Evolutionary conservation across 1,140 invertebrate genomes (phyloP).

Genomic region (Lerema accius): DNA sequence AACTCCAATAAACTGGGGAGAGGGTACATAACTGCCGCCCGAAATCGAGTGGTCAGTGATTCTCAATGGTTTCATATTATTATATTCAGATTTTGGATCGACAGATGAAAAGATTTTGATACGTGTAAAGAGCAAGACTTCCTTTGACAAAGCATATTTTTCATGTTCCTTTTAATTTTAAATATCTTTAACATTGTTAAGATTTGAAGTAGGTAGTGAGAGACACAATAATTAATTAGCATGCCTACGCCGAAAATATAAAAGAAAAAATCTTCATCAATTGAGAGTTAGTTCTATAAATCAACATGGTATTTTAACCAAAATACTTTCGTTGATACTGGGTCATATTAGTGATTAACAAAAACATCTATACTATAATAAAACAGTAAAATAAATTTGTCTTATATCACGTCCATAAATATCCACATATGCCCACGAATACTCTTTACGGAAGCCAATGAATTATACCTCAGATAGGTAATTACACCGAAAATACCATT

Average conservation of each 20-base stretch:
- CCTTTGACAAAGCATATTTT: too few relatives aligned
- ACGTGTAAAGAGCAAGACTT: neutral
- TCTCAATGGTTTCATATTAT: slow-evolving; percentile 26
- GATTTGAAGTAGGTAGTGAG: too few relatives aligned
- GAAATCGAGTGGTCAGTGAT: slow-evolving; percentile 47
- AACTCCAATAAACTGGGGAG: slow-evolving; percentile 65
- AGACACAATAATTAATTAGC: too few relatives aligned
- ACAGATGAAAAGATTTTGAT: neutral
- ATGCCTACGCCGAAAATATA: too few relatives aligned
- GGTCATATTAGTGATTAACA: too few relatives aligned
- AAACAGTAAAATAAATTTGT: neutral
- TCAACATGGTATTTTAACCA: too few relatives aligned
- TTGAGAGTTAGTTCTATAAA: too few relatives aligned
- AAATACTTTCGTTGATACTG: too few relatives aligned
- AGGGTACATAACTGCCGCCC: slow-evolving; percentile 34
- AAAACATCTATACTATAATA: neutral
- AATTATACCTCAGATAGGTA: slow-evolving; percentile 80
- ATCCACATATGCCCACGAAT: slow-evolving; percentile 63
- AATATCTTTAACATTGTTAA: too few relatives aligned
- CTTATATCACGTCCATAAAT: slow-evolving; percentile 21
- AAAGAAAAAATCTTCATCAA: too few relatives aligned
- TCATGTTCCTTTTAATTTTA: too few relatives aligned
- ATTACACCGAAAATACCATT: slow-evolving; percentile 82
- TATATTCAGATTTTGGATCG: slow-evolving; percentile 24
- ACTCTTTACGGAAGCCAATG: slow-evolving; percentile 69